phyloP scores from a whole-genome alignment of 2,888 invertebrate genomes.

The Orthosia gracilis region DNA sequence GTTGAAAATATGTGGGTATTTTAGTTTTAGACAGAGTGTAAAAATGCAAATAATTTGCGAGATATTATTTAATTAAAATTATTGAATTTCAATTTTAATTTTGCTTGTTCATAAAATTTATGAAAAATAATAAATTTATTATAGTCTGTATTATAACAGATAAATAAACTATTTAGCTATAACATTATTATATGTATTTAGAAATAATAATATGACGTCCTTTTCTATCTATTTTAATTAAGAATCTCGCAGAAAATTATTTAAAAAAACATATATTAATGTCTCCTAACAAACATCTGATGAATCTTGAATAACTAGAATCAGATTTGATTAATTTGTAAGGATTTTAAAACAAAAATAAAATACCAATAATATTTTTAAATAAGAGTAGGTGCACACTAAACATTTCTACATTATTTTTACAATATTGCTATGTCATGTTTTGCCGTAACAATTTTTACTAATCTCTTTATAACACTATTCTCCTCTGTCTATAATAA shows the following conservation, averaged over 20 bases:
- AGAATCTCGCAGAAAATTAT: conserved; percentile 57
- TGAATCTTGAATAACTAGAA: conserved; percentile 49
- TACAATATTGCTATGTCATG: conserved; percentile 41
- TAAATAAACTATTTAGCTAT: conserved; percentile 8
- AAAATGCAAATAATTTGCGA: conserved; percentile 4
- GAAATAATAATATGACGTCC: conserved; percentile 50
- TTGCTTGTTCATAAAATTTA: neutral
- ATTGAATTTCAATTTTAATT: conserved; percentile 13
- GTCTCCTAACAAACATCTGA: conserved; percentile 17
- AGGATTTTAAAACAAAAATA: conserved; percentile 41
- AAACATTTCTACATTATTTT: neutral
- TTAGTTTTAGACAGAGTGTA: neutral
- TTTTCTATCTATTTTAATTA: conserved; percentile 63
- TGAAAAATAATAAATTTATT: conserved; percentile 14
- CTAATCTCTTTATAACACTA: conserved; percentile 10
- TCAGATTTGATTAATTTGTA: conserved; percentile 45
- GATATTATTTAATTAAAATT: conserved; percentile 37
- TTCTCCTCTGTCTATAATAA: neutral
- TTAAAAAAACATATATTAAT: conserved; percentile 9
- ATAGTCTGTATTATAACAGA: conserved; percentile 18
- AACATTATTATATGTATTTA: conserved; percentile 20
- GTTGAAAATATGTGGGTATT: neutral
- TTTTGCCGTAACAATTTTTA: conserved; percentile 49
- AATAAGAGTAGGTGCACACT: conserved; percentile 44
- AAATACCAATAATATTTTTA: conserved; percentile 52